Conservation (phyloP, 2,888 invertebrate genomes). For the Himalopsyche tibetana region DNA sequence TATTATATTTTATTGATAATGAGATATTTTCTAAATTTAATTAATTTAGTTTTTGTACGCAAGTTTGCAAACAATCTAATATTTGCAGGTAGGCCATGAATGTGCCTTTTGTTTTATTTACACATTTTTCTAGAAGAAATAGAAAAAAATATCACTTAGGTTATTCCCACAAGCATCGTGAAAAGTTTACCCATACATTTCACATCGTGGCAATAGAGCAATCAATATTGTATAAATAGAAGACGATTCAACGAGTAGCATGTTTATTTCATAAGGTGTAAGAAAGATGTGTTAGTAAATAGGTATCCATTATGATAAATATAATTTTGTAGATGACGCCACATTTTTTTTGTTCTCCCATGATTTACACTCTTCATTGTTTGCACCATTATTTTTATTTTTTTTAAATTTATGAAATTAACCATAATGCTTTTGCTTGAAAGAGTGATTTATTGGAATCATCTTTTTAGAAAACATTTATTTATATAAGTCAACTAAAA, state of each 20-base stretch:
- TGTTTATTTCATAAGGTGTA: constrained; percentile 61
- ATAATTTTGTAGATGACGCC: neutral
- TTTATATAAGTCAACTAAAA: too few species aligned
- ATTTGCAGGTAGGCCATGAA: neutral
- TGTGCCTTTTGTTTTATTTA: neutral
- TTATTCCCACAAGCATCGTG: constrained; percentile 50
- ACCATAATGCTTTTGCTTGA: too few species aligned
- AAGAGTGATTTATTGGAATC: too few species aligned
- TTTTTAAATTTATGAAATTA: too few species aligned
- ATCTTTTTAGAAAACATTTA: too few species aligned
- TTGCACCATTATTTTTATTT: too few species aligned
- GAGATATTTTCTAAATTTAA: too few species aligned
- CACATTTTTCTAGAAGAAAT: constrained; percentile 11
- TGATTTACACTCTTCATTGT: too few species aligned
- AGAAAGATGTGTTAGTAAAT: constrained; percentile 1
- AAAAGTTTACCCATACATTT: constrained; percentile 56
- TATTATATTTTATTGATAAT: too few species aligned
- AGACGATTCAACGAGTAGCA: constrained; percentile 53
- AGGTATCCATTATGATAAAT: constrained; percentile 15
- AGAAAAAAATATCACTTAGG: constrained; percentile 10
- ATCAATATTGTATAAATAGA: constrained; percentile 61
- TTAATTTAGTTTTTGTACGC: too few species aligned
- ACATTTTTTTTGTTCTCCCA: neutral
- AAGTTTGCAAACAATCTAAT: too few species aligned
- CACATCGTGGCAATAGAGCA: constrained; percentile 55